A percentile compares a stretch with the other conserved stretches of the same genome.
phyloP scores from a whole-genome alignment of 2,888 invertebrate species.

The Coelogynopora nodosa region DNA sequence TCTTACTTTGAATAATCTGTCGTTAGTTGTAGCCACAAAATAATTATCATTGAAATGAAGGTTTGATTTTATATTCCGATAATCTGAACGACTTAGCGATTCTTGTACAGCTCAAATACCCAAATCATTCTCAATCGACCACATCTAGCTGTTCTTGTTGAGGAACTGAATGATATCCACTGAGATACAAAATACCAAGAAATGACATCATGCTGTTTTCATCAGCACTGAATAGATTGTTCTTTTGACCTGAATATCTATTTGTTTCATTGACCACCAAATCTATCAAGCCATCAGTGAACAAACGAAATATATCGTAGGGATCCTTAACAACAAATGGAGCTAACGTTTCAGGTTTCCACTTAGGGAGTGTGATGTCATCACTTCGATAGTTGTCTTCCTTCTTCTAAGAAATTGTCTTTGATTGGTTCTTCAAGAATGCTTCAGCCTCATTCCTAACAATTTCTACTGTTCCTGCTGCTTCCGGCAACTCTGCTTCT shows the following conservation, averaged over 20 bases:
- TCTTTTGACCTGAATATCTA: slow-evolving; percentile 4
- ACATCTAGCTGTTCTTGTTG: not conserved
- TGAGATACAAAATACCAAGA: not conserved
- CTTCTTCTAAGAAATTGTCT: too few relatives aligned
- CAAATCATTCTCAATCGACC: slow-evolving; percentile 22
- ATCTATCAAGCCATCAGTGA: not conserved
- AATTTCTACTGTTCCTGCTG: too few relatives aligned
- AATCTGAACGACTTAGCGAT: too few relatives aligned
- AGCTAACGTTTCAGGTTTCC: not conserved
- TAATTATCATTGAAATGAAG: slow-evolving; percentile 19
- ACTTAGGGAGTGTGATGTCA: too few relatives aligned
- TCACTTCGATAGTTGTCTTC: too few relatives aligned
- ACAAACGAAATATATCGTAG: not conserved
- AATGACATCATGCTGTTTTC: not conserved
- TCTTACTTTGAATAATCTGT: slow-evolving; percentile 8
- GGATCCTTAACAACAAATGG: not conserved
- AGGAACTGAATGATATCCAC: not conserved
- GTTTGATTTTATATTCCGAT: too few relatives aligned
- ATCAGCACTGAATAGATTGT: not conserved
- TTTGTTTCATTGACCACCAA: not conserved
- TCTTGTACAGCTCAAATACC: not conserved
- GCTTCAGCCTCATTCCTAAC: too few relatives aligned
- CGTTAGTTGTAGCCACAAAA: not conserved
- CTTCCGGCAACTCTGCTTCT: too few relatives aligned
- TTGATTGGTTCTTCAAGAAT: too few relatives aligned